Evolutionary conservation across 2,888 invertebrate genomes (phyloP), one percentile per base, ranked within the genome.

Genomic region (Minunthozetes semirufus): DNA sequence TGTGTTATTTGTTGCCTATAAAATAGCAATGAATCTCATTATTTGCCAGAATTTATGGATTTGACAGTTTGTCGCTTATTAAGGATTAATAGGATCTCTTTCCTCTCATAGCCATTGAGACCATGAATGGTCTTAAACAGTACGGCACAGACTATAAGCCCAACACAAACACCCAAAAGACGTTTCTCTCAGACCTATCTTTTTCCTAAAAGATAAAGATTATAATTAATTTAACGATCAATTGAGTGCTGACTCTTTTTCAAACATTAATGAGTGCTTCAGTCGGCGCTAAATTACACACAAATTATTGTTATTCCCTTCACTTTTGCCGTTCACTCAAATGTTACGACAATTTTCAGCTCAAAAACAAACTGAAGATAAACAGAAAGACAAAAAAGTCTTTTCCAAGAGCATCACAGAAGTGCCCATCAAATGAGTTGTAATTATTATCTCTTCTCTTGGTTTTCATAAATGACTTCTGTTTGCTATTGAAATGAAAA

Each of bases 1-100:
- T 42, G 42, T 59, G 59, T 59, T 59, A 59, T 59, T 25, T 59
- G 59, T 59, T 59, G 59, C 59, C 19, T 59, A 59, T 59, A 59
- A 59, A 29, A 59, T 19, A 25, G 25, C 59, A 59, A 59, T 59
- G 59, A 59, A 59, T 59, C 59, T 59, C 59, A 59, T 59, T 59
- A 59, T 59, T 59, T 29, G 29, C 22, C 27, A 59, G 9, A 59
- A 59, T 59, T 59, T 59, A 59, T 59, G 59, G 59, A 29, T 59
- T 59, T 59, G 59, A 59, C 59, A 59, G 59, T 29, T 59, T 29
- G 25, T 17, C 15, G 19, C 59, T 50, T 50, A 59, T 50, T 59
- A 27, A 27, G 59, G 59, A 59, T 59, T 59, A 59, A 59, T 59
- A 25, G 17, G 27, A 59, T 17, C 25, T 11, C 19, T 19, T 59